phyloP scores from a whole-genome alignment of 2,113 vertebrate species.

The Atrichornis clamosus region DNA sequence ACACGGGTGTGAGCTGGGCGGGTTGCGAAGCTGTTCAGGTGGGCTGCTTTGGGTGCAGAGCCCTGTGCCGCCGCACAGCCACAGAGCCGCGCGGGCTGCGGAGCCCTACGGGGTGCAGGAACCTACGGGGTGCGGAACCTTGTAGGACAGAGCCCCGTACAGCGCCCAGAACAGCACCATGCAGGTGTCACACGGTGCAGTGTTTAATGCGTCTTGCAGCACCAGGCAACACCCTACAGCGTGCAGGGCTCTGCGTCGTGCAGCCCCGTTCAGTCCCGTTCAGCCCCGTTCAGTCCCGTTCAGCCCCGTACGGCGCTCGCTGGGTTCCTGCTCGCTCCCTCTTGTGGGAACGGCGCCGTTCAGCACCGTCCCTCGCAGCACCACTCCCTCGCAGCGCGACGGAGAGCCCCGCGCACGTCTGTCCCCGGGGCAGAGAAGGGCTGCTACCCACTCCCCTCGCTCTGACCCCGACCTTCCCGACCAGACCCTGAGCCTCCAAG shows the following conservation, averaged over 20 bases:
- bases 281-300: not conserved
- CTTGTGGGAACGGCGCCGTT: not conserved
- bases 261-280: not conserved
- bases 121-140: rapidly evolving
- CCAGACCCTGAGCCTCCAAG: not conserved
- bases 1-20: no score
- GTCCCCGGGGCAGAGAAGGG: not conserved
- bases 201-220: not conserved
- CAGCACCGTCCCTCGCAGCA: not conserved
- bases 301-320: rapidly evolving
- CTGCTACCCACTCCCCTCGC: rapidly evolving
- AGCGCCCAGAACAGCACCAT: not conserved
- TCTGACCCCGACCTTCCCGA: not conserved
- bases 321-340: not conserved
- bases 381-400: not conserved
- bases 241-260: no score
- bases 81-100: not conserved
- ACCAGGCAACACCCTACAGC: rapidly evolving
- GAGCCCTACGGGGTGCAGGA: not conserved
- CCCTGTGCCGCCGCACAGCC: not conserved
- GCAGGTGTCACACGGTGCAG: no score
- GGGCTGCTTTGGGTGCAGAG: not conserved
- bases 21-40: not conserved
- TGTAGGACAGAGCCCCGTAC: rapidly evolving
- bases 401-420: not conserved